These are phyloP conservation scores for Salpingus planirostris DNA, from an alignment of 2,888 invertebrate species.

Conservation along the genomic window DNA sequence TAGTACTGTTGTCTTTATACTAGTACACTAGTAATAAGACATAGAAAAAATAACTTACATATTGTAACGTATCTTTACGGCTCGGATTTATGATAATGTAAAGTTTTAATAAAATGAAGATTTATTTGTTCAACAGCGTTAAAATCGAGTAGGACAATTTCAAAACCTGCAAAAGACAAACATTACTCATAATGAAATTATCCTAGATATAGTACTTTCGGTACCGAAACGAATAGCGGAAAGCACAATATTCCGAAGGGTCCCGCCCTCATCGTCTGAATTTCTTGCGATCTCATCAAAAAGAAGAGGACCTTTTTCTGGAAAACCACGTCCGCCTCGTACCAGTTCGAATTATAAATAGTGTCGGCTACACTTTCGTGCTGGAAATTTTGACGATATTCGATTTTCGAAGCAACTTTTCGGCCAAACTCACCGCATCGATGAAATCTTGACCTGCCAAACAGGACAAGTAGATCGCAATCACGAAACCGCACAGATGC, in stretches of 20 bases:
- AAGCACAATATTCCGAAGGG: slow-evolving; percentile 1
- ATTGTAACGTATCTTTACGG: not conserved
- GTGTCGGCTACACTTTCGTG: slow-evolving; percentile 1
- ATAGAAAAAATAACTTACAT: not conserved
- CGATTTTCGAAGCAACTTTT: not conserved
- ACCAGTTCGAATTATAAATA: slow-evolving; percentile 4
- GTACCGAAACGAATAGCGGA: slow-evolving; percentile 5
- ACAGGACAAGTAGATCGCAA: too few relatives aligned
- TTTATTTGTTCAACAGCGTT: slow-evolving; percentile 1
- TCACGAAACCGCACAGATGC: too few relatives aligned
- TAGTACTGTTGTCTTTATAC: not conserved
- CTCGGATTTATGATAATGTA: not conserved
- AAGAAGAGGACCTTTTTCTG: slow-evolving; percentile 3
- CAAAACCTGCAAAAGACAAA: slow-evolving; percentile 3
- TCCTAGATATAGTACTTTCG: slow-evolving; percentile 1
- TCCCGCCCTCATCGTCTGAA: slow-evolving; percentile 8
- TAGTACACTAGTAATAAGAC: not conserved
- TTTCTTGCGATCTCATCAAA: slow-evolving; percentile 4
- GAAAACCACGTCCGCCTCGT: slow-evolving; percentile 2
- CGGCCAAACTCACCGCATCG: slow-evolving; percentile 2
- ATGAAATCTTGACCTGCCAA: slow-evolving; percentile 2
- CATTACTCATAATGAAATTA: not conserved
- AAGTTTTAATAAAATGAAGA: not conserved
- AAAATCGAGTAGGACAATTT: slow-evolving; percentile 5
- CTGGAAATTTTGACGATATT: slow-evolving; percentile 1